Conservation (phyloP, 92 coral and sea anemone genomes). For the Galaxea fascicularis region DNA sequence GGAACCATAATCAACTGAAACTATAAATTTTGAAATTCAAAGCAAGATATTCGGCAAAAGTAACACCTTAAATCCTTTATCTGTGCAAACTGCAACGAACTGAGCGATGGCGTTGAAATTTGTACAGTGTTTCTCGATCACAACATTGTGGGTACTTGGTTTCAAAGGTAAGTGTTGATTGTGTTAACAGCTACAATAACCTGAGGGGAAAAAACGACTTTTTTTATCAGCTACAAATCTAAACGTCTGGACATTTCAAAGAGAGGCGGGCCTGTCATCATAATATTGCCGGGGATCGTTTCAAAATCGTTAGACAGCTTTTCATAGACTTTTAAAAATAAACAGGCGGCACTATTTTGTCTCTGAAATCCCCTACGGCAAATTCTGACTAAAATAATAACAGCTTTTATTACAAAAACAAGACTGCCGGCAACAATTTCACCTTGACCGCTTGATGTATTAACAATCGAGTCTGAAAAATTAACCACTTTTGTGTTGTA, state of each 20-base stretch:
- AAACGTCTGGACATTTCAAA: neutral
- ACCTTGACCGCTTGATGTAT: no score
- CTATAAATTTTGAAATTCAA: neutral
- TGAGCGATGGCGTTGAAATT: conserved; percentile 3
- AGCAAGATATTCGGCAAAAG: neutral
- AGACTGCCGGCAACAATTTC: neutral
- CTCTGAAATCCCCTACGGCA: neutral
- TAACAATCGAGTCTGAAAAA: no score
- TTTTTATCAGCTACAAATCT: no score
- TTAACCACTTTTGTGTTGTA: no score
- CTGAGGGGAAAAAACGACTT: no score
- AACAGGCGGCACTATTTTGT: no score
- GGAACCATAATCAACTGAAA: neutral
- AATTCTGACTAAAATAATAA: neutral
- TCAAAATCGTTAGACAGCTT: no score
- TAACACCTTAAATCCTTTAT: neutral
- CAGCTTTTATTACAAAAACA: neutral
- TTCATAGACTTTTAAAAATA: no score
- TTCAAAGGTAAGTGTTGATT: neutral
- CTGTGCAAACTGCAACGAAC: neutral
- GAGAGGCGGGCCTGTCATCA: no score
- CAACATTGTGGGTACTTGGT: neutral
- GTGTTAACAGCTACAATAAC: neutral
- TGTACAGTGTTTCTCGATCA: neutral
- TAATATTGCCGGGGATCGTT: no score